phyloP scores from a whole-genome alignment of 2,113 vertebrate genomes.

The Ahaetulla prasina region DNA sequence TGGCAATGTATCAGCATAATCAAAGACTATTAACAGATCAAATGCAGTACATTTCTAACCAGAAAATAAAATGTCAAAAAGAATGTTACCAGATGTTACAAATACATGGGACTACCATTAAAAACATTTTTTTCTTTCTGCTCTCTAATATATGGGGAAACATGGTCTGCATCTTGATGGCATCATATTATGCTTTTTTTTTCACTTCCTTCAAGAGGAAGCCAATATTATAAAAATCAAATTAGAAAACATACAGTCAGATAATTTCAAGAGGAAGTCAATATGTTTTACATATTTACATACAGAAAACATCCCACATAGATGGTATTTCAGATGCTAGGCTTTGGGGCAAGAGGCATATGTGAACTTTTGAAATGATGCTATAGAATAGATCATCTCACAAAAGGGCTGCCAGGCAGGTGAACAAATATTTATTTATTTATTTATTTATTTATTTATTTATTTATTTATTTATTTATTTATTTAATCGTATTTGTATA shows the following conservation, averaged over 20 bases:
- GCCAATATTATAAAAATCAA: neutral
- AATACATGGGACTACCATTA: neutral
- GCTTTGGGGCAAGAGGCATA: neutral
- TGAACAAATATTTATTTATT: no score
- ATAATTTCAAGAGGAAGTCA: neutral
- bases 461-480: no score
- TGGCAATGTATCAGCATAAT: neutral
- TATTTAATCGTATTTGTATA: no score
- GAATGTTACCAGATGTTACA: neutral
- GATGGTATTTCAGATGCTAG: neutral
- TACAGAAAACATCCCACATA: neutral
- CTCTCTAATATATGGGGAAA: neutral
- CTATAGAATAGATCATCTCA: neutral
- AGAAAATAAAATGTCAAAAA: neutral
- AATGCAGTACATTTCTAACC: neutral
- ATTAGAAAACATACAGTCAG: neutral
- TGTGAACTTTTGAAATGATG: neutral
- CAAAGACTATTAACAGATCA: neutral
- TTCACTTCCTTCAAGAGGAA: neutral
- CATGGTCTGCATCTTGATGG: neutral
- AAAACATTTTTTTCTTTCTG: neutral
- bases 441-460: no score
- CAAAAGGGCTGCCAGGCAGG: neutral
- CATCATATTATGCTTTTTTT: neutral
- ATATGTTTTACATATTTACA: neutral